A percentile compares a stretch with the other conserved stretches of the same genome.
phyloP scores from a whole-genome alignment of 2,888 invertebrate genomes.

The Aplocera efformata region DNA sequence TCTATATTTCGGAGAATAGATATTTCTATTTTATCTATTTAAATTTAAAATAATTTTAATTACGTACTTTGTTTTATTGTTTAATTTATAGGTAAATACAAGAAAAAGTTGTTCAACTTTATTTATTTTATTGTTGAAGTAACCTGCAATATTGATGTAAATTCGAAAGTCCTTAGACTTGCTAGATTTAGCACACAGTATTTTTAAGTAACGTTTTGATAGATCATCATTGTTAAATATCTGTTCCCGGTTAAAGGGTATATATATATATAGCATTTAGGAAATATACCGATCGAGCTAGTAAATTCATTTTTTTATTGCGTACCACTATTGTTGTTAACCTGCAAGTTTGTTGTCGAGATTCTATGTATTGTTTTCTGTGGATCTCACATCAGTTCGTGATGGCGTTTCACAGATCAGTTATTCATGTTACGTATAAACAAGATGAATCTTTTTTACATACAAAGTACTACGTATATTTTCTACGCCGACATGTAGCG shows the following conservation, averaged over 20 bases:
- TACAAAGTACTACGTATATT: no score
- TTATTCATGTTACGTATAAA: no score
- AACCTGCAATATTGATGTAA: constrained; percentile 7
- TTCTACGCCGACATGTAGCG: no score
- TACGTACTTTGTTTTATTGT: neutral
- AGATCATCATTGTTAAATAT: neutral
- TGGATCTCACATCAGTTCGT: no score
- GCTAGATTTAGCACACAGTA: constrained; percentile 24
- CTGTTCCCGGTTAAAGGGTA: constrained; percentile 1
- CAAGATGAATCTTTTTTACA: no score
- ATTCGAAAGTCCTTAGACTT: constrained; percentile 5
- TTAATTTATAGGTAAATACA: neutral
- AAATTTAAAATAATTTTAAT: neutral
- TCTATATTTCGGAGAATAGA: no score
- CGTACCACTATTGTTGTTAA: no score
- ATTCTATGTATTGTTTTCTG: no score
- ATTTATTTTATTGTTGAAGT: constrained; percentile 9
- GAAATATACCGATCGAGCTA: neutral
- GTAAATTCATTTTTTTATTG: no score
- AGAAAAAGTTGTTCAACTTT: neutral
- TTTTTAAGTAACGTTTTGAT: constrained; percentile 16
- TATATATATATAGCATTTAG: constrained; percentile 1
- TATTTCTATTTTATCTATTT: no score
- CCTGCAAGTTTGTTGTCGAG: no score
- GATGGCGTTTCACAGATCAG: no score